Percentiles rank a stretch among this genome's conserved stretches.
Conservation (phyloP, 2,113 vertebrate genomes). For the Eurystomus gularis region DNA sequence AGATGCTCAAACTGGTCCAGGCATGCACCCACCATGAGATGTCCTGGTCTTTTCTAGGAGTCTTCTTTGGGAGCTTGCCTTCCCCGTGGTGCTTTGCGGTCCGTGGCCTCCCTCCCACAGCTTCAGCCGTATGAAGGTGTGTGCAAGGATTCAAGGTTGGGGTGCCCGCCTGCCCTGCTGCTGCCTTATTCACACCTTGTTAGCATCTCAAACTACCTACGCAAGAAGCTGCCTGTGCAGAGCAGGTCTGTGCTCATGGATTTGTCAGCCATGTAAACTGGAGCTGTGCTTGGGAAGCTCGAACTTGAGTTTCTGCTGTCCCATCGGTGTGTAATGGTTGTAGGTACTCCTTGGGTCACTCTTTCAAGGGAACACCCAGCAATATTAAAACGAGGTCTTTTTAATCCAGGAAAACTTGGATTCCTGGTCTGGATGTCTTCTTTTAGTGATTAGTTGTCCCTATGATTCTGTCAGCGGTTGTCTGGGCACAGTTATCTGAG, state of each 20-base stretch:
- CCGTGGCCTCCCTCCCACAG: background rate
- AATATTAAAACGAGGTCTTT: background rate
- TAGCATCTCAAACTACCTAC: background rate
- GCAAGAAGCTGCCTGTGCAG: too few relatives aligned
- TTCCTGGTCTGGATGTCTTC: background rate
- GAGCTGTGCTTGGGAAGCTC: background rate
- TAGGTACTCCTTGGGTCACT: background rate
- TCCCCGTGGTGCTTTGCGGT: background rate
- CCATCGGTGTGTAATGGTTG: background rate
- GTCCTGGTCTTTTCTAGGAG: background rate
- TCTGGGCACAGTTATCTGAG: background rate
- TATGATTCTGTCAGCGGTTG: background rate
- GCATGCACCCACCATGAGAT: background rate
- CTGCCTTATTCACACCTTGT: background rate
- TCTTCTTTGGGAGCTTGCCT: background rate
- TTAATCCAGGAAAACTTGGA: background rate
- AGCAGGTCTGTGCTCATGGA: background rate
- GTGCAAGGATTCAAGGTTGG: accelerated
- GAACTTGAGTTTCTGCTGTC: background rate
- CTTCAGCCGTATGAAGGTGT: background rate
- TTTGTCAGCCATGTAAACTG: background rate
- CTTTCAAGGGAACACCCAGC: background rate
- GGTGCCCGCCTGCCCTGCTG: background rate
- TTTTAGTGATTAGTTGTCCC: background rate
- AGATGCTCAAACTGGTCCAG: background rate